phyloP scores from a whole-genome alignment of 2,888 invertebrate genomes.

The Pilophorus perplexus region DNA sequence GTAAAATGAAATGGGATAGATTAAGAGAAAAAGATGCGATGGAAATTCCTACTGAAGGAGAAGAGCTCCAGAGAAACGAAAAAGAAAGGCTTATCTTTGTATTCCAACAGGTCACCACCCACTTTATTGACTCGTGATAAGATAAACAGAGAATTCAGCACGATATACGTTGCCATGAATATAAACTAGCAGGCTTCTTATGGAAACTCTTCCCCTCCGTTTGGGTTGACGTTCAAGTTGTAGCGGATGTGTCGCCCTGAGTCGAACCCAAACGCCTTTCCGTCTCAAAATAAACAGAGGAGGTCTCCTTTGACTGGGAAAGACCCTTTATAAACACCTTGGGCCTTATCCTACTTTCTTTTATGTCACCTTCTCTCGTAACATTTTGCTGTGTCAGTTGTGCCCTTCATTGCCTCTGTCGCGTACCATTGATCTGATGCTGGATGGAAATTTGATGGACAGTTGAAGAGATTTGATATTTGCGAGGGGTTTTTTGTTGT shows the following conservation, averaged over 20 bases:
- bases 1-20: conserved; percentile 19
- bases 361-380: neutral
- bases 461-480: too few relatives aligned
- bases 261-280: neutral
- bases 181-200: conserved; percentile 17
- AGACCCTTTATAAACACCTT: conserved; percentile 22
- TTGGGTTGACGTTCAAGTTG: conserved; percentile 14
- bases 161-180: conserved; percentile 30
- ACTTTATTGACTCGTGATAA: conserved; percentile 30
- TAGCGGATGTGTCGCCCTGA: conserved; percentile 17
- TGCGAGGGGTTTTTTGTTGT: too few relatives aligned
- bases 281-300: conserved; percentile 24
- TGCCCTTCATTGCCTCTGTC: too few relatives aligned
- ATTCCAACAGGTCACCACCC: conserved; percentile 31
- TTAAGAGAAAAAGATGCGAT: conserved; percentile 10
- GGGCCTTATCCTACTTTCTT: neutral
- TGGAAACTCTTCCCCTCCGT: neutral
- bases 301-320: conserved; percentile 7
- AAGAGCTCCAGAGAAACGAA: neutral
- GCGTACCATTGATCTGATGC: too few relatives aligned
- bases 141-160: conserved; percentile 29
- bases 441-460: too few relatives aligned
- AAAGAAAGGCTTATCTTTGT: conserved; percentile 22
- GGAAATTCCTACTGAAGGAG: neutral
- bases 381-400: too few relatives aligned